These are phyloP conservation scores for Stegodyphus dumicola DNA, from an alignment of 1,140 invertebrate species.

Conservation along the genomic window DNA sequence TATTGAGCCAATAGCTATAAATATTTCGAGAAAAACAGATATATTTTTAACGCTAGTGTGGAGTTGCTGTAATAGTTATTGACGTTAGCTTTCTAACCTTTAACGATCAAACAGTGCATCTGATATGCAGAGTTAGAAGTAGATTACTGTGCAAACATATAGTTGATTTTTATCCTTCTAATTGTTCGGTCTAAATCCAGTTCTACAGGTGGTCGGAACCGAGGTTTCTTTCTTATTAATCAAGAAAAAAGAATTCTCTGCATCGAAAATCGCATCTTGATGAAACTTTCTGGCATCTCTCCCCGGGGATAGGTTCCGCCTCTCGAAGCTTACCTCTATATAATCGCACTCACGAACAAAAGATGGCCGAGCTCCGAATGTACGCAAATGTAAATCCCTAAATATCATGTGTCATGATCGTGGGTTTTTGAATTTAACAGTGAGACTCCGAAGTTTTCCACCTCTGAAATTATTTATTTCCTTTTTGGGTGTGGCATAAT, in stretches of 20 bases:
- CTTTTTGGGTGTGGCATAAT: slow-evolving; percentile 54
- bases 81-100: no score
- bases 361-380: slow-evolving; percentile 14
- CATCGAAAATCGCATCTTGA: slow-evolving; percentile 49
- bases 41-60: no score
- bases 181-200: slow-evolving; percentile 51
- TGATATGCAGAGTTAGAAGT: background rate
- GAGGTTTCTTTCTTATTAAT: slow-evolving; percentile 5
- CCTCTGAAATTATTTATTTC: slow-evolving; percentile 55
- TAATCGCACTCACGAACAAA: slow-evolving; percentile 44
- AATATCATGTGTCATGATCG: slow-evolving; percentile 60
- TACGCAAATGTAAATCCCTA: slow-evolving; percentile 42
- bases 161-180: slow-evolving; percentile 39
- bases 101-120: no score
- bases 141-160: slow-evolving; percentile 2
- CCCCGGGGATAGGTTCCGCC: slow-evolving; percentile 20
- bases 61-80: no score
- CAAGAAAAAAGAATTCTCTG: slow-evolving; percentile 40
- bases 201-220: slow-evolving; percentile 27
- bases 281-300: slow-evolving; percentile 24
- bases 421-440: slow-evolving; percentile 44
- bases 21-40: no score
- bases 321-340: slow-evolving; percentile 13
- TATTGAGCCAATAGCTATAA: no score
- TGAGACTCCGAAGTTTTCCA: slow-evolving; percentile 50